Base-by-base conservation (phyloP, 1,140 invertebrate species). In the Lepidotrigona ventralis region DNA sequence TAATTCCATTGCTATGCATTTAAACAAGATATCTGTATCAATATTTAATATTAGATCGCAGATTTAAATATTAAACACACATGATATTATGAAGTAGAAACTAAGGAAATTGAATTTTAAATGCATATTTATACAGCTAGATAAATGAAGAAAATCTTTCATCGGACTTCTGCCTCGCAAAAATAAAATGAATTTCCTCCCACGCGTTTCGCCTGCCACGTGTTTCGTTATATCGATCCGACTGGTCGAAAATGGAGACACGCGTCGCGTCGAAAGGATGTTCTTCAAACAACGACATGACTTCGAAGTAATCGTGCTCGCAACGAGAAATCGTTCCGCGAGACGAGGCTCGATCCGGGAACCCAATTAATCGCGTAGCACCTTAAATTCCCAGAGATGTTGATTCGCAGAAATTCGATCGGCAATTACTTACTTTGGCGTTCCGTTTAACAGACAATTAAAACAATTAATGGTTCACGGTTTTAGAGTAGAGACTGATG, bases 361-460 rank as follows among this genome's bases (percentile, higher is more conserved):
- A 54, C 64, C 69, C 68, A 72, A 79, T 83, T 79, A 83, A 79
- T 79, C 54, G 64, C n/a, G 26, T 74, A 29, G 9, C 21, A 54
- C 58, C 77, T 79, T 76, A 76, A n/a, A 76, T 76, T 79, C 33
- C 79, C n/a, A 11, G 4, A 23, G 39, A 26, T 26, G 26, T 72
- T 23, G 64, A 77, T 77, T 86, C 63, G 46, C 51, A 73, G 85
- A 84, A 86, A 84, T 76, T 76, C 54, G 84, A 76, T 75, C n/a
- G 66, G 54, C 71, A 83, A 83, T 86, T 84, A 83, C 81, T 46
- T 53, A 73, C 79, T 84, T 84, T 80, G 86, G 64, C 77, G 68
- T 54, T 33, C 60, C 66, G 81, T 80, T 84, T 86, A 86, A 86
- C 83, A 78, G 66, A 78, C 73, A n/a, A n/a, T n/a, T 54, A 53